These are phyloP conservation scores for Lamellibrachia luymesi DNA, from an alignment of 1,140 invertebrate genomes.

Conservation along the genomic window DNA sequence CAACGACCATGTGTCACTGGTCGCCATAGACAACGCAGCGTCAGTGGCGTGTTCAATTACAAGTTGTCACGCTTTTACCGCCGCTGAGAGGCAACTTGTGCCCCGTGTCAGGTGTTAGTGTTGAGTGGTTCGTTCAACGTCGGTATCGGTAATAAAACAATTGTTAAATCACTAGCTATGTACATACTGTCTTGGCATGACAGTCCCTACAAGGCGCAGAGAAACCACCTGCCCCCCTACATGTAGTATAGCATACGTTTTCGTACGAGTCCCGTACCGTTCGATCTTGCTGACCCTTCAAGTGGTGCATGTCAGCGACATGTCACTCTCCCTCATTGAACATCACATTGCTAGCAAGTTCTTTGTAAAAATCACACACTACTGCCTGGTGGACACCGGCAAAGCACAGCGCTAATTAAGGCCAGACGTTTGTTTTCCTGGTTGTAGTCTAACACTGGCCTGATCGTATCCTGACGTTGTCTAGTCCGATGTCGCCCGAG, in stretches of 20 bases:
- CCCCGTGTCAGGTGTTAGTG: not conserved
- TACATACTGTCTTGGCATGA: not conserved
- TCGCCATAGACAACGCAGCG: not conserved
- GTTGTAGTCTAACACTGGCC: constrained; percentile 2
- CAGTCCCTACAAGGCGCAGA: not conserved
- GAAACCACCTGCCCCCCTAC: not conserved
- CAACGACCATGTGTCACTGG: not conserved
- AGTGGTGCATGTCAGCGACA: not conserved
- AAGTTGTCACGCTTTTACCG: not conserved
- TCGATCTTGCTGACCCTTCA: not conserved
- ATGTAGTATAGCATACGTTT: not conserved
- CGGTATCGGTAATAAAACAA: not conserved
- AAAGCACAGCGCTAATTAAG: not conserved
- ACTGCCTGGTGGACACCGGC: not conserved
- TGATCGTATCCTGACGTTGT: not conserved
- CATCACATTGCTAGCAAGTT: not conserved
- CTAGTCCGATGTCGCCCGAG: constrained; percentile 19
- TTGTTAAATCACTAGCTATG: not conserved
- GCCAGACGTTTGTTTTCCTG: not conserved
- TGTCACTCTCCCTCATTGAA: not conserved
- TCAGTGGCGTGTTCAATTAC: not conserved
- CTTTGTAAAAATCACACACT: not conserved
- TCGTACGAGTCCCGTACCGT: not conserved
- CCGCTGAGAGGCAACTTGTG: not conserved
- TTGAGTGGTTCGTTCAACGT: not conserved